These are phyloP conservation scores for Pomatostomus ruficeps DNA, from an alignment of 2,113 vertebrate species.

Conservation along the genomic window DNA sequence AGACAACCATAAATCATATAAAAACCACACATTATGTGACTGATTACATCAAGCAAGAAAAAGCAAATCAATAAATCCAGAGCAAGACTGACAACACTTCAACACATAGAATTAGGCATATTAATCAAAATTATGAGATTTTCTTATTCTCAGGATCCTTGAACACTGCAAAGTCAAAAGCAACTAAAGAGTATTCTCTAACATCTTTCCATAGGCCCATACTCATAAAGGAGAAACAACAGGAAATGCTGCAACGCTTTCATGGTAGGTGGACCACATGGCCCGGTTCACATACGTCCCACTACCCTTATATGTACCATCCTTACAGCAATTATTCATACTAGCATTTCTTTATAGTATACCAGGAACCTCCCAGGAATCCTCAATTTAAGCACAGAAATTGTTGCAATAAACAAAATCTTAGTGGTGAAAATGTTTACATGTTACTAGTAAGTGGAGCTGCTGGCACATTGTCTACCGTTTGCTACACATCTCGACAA, in stretches of 20 bases:
- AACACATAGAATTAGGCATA: not conserved
- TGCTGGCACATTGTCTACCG: not conserved
- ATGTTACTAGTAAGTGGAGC: not conserved
- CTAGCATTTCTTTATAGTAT: not conserved
- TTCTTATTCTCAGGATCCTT: not conserved
- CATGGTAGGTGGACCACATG: not conserved
- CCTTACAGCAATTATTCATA: not conserved
- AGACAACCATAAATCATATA: not conserved
- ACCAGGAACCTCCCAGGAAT: not conserved
- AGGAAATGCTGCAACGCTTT: not conserved
- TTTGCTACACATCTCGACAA: not conserved
- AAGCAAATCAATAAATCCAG: not conserved
- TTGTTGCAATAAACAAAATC: not conserved
- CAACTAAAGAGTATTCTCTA: not conserved
- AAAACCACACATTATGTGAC: not conserved
- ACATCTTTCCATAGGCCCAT: not conserved
- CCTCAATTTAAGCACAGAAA: not conserved
- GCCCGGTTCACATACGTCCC: not conserved
- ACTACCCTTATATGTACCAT: not conserved
- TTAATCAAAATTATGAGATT: not conserved
- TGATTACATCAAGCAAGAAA: not conserved
- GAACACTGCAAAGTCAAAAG: not conserved
- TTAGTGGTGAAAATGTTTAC: not conserved
- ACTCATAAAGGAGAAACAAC: not conserved
- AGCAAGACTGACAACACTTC: not conserved